phyloP scores from a whole-genome alignment of 1,140 invertebrate species.

The Dendrolimus kikuchii region DNA sequence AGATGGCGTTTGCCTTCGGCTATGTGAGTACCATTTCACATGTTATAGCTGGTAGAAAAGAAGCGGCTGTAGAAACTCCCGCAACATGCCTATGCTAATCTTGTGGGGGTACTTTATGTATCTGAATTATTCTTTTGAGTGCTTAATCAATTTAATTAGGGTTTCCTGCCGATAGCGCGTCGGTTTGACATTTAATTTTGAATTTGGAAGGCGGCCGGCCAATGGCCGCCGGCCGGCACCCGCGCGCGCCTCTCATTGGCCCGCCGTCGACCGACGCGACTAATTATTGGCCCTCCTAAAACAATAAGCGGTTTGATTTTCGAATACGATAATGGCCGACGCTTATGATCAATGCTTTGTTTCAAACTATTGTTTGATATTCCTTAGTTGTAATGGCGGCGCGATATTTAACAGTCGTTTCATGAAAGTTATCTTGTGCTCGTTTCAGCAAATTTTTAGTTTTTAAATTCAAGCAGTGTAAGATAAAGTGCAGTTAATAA shows the following conservation, averaged over 20 bases:
- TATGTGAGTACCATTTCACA: no score
- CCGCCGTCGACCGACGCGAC: constrained; percentile 12
- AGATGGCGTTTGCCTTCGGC: no score
- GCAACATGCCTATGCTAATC: no score
- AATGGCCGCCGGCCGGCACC: constrained; percentile 21
- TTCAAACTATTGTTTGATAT: constrained; percentile 23
- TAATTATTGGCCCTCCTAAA: constrained; percentile 45
- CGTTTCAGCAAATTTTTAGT: background rate
- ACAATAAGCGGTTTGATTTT: constrained; percentile 29
- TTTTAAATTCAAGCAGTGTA: no score
- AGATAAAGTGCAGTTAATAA: no score
- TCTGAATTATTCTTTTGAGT: no score
- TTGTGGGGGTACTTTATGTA: no score
- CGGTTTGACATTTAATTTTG: constrained; percentile 21
- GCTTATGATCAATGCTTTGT: constrained; percentile 20
- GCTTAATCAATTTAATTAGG: constrained; percentile 15
- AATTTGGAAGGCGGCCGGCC: constrained; percentile 14
- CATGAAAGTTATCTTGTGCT: constrained; percentile 6
- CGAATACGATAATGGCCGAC: constrained; percentile 32
- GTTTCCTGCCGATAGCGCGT: constrained; percentile 5
- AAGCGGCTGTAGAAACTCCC: no score
- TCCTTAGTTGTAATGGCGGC: constrained; percentile 29
- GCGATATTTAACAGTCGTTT: constrained; percentile 18
- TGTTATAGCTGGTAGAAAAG: no score
- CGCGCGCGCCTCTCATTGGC: constrained; percentile 31